Base-by-base conservation (phyloP, 2,113 vertebrate genomes). In the Urocitellus parryii region DNA sequence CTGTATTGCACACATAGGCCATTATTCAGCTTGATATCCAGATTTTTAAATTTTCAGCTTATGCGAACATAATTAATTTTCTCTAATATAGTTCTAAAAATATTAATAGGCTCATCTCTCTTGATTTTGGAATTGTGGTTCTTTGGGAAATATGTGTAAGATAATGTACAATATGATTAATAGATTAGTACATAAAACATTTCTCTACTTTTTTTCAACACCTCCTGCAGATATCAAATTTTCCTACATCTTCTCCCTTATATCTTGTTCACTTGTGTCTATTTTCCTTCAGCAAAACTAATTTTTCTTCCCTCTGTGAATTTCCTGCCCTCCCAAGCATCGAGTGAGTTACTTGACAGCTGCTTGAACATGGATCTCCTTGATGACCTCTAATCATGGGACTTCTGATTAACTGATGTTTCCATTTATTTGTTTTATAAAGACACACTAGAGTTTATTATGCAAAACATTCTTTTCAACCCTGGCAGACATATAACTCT, bases 1-100 rank as follows among this genome's bases (percentile, higher is more conserved):
- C 34, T 84, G 1, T 67, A 42, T 42, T 78, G 80, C 6, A 82
- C 16, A 85, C 27, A 78, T 10, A 86, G 37, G 29, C 25, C 17
- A 77, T n/a, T 73, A 72, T 67, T 81, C 37, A 92, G 34, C 27
- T 67, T 80, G 73, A 45, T 32, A 73, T 68, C 61, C 8, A 63
- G 32, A 61, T 42, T 63, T 42, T 25, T 39, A 80, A 83, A 13
- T 22, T 78, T 85, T 87, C n/a, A 87, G 58, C 25, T 79, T 37
- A 90, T 56, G 20, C 18, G 2, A 83, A 37, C 29, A 45, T 76
- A 88, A 91, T 72, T 82, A 67, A 81, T 74, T 83, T 96, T 88
- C 34, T 82, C 22, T 82, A 8, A 56, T 29, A 53, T 34, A 84
- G 3, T 92, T 63, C 56, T 73, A 74, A 89, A 37, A 76, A 37